Conservation (phyloP, 2,113 vertebrate species). For the Pachyramphus minor region DNA sequence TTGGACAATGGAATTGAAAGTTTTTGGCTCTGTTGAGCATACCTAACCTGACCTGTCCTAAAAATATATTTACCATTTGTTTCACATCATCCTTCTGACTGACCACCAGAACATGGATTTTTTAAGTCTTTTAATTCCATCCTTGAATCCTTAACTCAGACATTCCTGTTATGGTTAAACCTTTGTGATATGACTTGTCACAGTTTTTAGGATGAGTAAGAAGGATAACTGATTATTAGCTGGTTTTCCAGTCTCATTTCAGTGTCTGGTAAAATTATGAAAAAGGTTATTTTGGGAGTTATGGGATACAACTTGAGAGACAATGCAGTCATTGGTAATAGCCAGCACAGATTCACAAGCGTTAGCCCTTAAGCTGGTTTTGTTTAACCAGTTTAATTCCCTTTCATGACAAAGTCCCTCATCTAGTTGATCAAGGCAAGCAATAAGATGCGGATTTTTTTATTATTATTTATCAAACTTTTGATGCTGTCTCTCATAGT, state of each 20-base stretch:
- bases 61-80: neutral
- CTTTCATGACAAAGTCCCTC: neutral
- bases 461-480: neutral
- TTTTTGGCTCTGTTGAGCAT: neutral
- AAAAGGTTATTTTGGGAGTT: neutral
- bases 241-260: neutral
- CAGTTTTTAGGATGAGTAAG: neutral
- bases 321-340: neutral
- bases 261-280: neutral
- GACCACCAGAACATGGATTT: neutral
- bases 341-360: fast-evolving
- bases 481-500: neutral
- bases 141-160: neutral
- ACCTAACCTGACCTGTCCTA: neutral
- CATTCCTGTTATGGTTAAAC: neutral
- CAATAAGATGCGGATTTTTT: too few relatives aligned
- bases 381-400: neutral
- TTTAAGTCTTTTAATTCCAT: neutral
- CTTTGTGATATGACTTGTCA: neutral
- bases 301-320: neutral
- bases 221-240: neutral
- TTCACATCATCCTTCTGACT: neutral
- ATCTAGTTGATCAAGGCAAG: neutral
- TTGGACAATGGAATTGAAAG: neutral
- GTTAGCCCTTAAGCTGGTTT: neutral